These are phyloP conservation scores for Anthoscopus minutus DNA, from an alignment of 2,113 vertebrate species.

Conservation along the genomic window DNA sequence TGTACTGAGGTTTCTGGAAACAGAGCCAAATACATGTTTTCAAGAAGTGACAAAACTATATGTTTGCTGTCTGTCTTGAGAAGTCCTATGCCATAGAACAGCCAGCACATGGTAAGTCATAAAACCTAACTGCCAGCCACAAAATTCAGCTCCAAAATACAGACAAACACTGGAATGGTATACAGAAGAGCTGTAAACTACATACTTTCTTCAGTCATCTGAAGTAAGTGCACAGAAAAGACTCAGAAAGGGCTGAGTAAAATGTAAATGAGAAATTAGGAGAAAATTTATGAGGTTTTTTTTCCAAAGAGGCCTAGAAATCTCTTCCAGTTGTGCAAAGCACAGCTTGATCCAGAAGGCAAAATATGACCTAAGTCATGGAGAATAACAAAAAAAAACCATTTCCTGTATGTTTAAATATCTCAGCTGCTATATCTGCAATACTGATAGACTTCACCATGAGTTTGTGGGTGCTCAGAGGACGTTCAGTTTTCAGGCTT, in stretches of 20 bases:
- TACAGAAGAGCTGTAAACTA: neutral
- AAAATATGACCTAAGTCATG: neutral
- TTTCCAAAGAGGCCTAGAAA: neutral
- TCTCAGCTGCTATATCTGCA: neutral
- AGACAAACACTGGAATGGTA: neutral
- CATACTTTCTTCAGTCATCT: neutral
- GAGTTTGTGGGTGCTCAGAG: conserved; percentile 7
- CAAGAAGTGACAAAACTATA: neutral
- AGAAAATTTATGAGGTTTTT: neutral
- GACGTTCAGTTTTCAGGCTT: neutral
- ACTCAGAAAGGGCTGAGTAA: neutral
- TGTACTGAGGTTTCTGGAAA: neutral
- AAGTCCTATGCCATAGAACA: neutral
- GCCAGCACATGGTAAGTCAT: neutral
- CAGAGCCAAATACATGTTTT: neutral
- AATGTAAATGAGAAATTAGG: neutral
- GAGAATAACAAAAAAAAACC: neutral
- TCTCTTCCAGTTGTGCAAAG: neutral
- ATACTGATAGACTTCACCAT: neutral
- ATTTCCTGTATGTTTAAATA: neutral
- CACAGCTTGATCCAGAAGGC: neutral
- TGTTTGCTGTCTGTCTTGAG: neutral
- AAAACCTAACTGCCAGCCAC: neutral
- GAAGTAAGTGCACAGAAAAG: neutral
- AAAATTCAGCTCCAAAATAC: neutral